Evolutionary conservation across 2,113 vertebrate genomes (phyloP), one percentile per base, ranked within the genome.

Genomic region (Charina bottae): DNA sequence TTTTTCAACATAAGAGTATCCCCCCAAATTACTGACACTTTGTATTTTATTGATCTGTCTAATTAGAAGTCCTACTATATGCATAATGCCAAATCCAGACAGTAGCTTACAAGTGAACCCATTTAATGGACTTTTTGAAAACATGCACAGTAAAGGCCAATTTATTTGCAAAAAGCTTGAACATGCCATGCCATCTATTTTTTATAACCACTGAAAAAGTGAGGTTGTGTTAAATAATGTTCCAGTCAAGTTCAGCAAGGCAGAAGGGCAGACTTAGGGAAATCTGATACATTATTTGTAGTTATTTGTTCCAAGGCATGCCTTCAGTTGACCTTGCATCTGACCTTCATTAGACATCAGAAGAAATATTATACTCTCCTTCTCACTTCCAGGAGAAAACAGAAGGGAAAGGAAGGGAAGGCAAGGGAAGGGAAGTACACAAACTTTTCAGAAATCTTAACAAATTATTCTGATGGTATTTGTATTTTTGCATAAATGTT

Each of bases 161-260:
- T 96, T 96, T 96, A 94, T 95, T 94, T 96, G 94, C 93, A 62
- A 93, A 95, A 95, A 94, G 89, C 83, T 92, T 89, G 92, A 96
- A 93, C 89, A 90, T 94, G 91, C 3, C 46, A 62, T 94, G 94
- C 95, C 95, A 87, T 94, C 94, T 94, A 94, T 92, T 94, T 94
- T 95, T 95, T 90, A 96, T 95, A 94, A 93, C 83, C 64, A 42
- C 37, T 90, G 94, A 96, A 96, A 97, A 94, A 91, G 88, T 95
- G 95, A 93, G 95, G 94, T 94, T 94, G 96, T 95, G 95, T 95
- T 96, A 95, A 96, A 95, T 94, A 94, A 94, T 94, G 90, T 94
- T 94, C 94, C 94, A 95, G 91, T 95, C 28, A 54, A 56, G 89
- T 93, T 93, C 93, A 93, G 90, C 95, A 95, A 94, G 93, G 95